These are phyloP conservation scores for Leucophora obtusa DNA, from an alignment of 2,888 invertebrate genomes.

Conservation along the genomic window DNA sequence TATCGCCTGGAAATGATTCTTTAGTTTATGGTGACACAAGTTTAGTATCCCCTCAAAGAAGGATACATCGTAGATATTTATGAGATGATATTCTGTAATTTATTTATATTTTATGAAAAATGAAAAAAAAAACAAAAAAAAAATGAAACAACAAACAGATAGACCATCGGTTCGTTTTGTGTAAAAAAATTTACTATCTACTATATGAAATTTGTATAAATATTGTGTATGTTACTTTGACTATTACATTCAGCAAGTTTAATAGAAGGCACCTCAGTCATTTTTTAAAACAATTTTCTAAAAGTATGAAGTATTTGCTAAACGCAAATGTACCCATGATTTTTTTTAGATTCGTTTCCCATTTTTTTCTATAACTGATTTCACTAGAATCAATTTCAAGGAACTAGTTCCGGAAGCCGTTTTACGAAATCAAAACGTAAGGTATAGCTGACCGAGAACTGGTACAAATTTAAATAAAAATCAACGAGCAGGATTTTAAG, in stretches of 20 bases:
- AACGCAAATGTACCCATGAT: too few species aligned
- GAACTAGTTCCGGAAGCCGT: too few species aligned
- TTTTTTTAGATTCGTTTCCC: too few species aligned
- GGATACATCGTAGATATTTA: slow-evolving; percentile 72
- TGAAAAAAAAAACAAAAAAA: too few species aligned
- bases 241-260: slow-evolving; percentile 1
- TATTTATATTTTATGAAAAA: slow-evolving; percentile 52
- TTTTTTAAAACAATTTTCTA: background rate
- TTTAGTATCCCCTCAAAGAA: slow-evolving; percentile 72
- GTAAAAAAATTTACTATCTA: slow-evolving; percentile 2
- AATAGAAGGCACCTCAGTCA: background rate
- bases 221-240: slow-evolving; percentile 10
- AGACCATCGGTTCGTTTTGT: background rate
- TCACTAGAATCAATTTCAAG: too few species aligned
- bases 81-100: slow-evolving; percentile 64
- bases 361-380: too few species aligned
- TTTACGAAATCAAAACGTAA: too few species aligned
- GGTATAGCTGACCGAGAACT: too few species aligned
- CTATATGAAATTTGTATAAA: slow-evolving; percentile 16
- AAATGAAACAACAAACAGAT: slow-evolving; percentile 11
- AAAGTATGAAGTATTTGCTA: too few species aligned
- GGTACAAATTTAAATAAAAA: too few species aligned
- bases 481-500: too few species aligned
- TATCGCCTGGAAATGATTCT: slow-evolving; percentile 72
- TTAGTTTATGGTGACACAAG: slow-evolving; percentile 75